Evolutionary conservation across 2,888 invertebrate species (phyloP), one percentile per base, ranked within the genome.

Genomic region (Agelastica alni): DNA sequence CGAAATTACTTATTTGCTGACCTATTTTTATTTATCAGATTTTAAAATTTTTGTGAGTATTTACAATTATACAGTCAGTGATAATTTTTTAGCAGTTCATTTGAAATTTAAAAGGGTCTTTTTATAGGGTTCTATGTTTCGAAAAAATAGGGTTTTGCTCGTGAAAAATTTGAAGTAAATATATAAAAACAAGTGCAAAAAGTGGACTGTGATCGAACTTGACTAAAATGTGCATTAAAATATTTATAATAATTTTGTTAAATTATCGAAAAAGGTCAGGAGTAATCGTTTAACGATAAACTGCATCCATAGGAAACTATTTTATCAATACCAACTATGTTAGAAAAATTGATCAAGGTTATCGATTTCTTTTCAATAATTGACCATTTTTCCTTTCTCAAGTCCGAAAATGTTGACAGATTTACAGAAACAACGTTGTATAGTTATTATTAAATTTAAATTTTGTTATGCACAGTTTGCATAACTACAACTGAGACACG

Each of bases 301-400:
- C 26, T 26, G 9, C 7, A 7, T 26, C 6, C 26, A 26, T 26
- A 9, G 26, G 9, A 26, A 26, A 7, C 9, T 9, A 26, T 6
- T 26, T 26, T 26, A 26, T 26, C 26, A 26, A 26, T 9, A 26
- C 9, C 9, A 9, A 9, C 26, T 16, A 46, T 43, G 34, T 34
- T 26, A 14, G 16, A 46, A 46, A 48, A 48, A 39, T 48, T 17
- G 18, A 13, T 39, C 36, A 48, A 47, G 48, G 48, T 48, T 48
- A 48, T 48, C 48, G 28, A 48, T 20, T 22, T 43, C 32, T 32
- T 22, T 22, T 32, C 32, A 18, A 44, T 28, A 28, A 26, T 14
- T 14, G 4, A 12, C n/a, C 28, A 37, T 47, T 47, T 47, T 28
- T 39, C 48, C 48, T 48, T 28, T 28, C 39, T 18, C 48, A 48